phyloP scores from a whole-genome alignment of 2,113 vertebrate species.

The Lepus europaeus region DNA sequence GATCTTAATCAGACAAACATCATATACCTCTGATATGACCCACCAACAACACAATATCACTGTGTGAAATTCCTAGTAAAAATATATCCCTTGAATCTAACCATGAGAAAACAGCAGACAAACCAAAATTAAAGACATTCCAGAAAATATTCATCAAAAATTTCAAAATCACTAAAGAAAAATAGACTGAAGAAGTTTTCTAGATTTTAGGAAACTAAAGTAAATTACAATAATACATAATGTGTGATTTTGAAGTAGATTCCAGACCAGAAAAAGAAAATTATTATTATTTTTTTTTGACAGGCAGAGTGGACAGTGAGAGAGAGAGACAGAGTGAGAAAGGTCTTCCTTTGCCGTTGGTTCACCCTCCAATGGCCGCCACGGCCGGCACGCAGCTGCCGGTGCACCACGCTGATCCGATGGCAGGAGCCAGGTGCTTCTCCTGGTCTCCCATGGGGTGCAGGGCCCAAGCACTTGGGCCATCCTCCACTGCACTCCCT shows the following conservation, averaged over 20 bases:
- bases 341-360: no score
- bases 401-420: no score
- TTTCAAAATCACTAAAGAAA: background rate
- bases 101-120: background rate
- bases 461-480: no score
- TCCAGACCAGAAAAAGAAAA: background rate
- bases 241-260: background rate
- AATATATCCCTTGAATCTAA: background rate
- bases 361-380: no score
- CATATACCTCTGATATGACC: background rate
- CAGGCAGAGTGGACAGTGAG: no score
- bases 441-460: no score
- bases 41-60: background rate
- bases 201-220: background rate
- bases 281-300: background rate
- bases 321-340: no score
- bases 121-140: background rate
- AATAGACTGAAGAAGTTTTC: background rate
- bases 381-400: no score
- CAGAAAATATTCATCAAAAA: slow-evolving; percentile 26
- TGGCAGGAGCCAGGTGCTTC: no score
- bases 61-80: background rate
- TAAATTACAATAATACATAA: background rate
- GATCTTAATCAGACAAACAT: background rate
- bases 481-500: no score